Evolutionary conservation across 2,888 invertebrate genomes (phyloP), one percentile per base, ranked within the genome.

Genomic region (Lydus trimaculatus): DNA sequence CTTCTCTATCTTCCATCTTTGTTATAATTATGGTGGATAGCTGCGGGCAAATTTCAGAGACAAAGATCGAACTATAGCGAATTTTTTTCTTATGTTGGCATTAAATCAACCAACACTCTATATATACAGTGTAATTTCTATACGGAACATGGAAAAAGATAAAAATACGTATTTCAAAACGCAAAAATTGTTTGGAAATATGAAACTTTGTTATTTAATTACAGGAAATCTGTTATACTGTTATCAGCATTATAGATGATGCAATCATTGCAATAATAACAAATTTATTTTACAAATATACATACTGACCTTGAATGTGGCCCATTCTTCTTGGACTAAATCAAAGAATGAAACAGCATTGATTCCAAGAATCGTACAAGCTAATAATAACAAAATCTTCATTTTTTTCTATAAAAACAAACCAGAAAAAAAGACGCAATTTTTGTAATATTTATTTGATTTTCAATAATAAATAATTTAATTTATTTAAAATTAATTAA

Each of bases 331-430:
- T 66, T 82, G 79, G 13, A 94, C 87, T 71, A 95, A 87, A 78
- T 95, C 93, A 74, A 89, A 87, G 80, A 92, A 90, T 67, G 92
- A 91, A 61, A 94, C 88, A 5, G 93, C 92, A 63, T 89, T 88
- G 36, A 87, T 87, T 39, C 78, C 78, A 2, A 87, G 87, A 71
- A 90, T 89, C 77, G 90, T 80, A 75, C 89, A 77, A 60, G 85
- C 78, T 67, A 89, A 76, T 56, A 87, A 69, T 48, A 88, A 31
- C 23, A 88, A 64, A 43, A 85, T 62, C 76, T 85, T 85, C 87
- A 87, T 87, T 64, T 61, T 65, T 66, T 69, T 70, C 58, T 61
- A 72, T 71, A 64, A 65, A 62, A 64, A 23, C 31, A 60, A 65
- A 43, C 31, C 17, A 43, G 8, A 63, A 28, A 25, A 63, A 31